Percentiles rank a stretch among this genome's conserved stretches.
These are phyloP conservation scores for Aspidapion aeneum DNA, from an alignment of 2,888 invertebrate species.

Conservation along the genomic window DNA sequence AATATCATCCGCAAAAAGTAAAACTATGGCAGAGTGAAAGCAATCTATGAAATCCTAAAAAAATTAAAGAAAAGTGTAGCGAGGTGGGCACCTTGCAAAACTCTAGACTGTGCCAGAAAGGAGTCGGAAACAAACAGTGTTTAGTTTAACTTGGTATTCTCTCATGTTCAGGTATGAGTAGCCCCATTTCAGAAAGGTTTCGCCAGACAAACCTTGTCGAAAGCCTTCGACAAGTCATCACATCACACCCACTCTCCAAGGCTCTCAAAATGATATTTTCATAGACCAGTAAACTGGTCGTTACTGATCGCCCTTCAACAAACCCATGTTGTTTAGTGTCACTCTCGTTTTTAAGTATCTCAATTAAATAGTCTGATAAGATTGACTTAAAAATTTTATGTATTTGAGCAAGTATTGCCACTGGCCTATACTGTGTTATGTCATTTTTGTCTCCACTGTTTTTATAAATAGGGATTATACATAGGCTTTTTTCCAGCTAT, in stretches of 20 bases:
- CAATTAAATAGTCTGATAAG: neutral
- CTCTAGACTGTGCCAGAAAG: neutral
- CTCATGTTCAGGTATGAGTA: neutral
- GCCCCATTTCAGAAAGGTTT: neutral
- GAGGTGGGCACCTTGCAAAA: constrained; percentile 5
- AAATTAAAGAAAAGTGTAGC: constrained; percentile 11
- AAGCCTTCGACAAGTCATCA: constrained; percentile 7
- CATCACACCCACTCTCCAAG: neutral
- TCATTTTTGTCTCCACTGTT: neutral
- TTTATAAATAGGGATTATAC: no score
- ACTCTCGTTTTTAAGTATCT: constrained; percentile 5
- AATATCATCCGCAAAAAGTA: constrained; percentile 12
- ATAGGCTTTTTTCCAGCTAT: no score
- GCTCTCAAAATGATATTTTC: neutral
- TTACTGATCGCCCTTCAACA: constrained; percentile 2
- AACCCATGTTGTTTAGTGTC: constrained; percentile 11
- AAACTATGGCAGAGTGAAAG: constrained; percentile 7
- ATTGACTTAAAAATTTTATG: constrained; percentile 9
- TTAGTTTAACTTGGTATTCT: neutral
- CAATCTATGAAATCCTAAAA: constrained; percentile 7
- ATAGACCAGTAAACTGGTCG: constrained; percentile 1
- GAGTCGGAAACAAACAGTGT: neutral
- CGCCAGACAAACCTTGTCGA: constrained; percentile 8
- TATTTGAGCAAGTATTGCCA: constrained; percentile 7
- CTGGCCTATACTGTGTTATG: constrained; percentile 1